Evolutionary conservation across 2,797 vertebrate species (phyloP).

Genomic region (Podarcis lilfordi): DNA sequence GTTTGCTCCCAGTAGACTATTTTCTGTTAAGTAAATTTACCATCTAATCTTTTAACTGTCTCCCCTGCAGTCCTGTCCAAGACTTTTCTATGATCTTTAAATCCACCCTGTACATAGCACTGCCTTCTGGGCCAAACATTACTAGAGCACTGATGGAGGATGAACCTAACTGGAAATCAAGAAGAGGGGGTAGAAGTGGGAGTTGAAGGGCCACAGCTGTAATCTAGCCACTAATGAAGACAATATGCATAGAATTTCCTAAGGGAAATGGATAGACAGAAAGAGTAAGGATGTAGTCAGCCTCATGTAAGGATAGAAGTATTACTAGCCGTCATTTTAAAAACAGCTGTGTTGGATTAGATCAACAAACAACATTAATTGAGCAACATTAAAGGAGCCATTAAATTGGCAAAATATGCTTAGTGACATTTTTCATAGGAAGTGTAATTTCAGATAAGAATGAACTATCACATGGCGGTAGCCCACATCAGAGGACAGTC

Average conservation of each 20-base stretch:
- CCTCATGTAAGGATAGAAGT: constrained; percentile 52
- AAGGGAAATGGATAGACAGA: constrained; percentile 15
- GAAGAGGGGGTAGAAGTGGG: neutral
- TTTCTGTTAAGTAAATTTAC: constrained; percentile 83
- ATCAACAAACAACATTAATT: constrained; percentile 29
- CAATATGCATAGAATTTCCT: constrained; percentile 48
- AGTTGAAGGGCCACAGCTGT: constrained; percentile 41
- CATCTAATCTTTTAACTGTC: constrained; percentile 81
- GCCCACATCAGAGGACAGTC: neutral
- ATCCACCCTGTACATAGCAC: constrained; percentile 20
- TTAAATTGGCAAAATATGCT: constrained; percentile 17
- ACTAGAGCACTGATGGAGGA: neutral
- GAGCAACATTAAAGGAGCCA: constrained; percentile 3
- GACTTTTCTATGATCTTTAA: constrained; percentile 55
- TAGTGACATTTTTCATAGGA: neutral
- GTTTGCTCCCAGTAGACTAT: constrained; percentile 80
- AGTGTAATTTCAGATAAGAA: neutral
- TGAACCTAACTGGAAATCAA: constrained; percentile 21
- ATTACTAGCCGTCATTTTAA: constrained; percentile 18
- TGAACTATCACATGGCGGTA: neutral
- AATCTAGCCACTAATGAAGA: constrained; percentile 62
- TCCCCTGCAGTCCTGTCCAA: constrained; percentile 70
- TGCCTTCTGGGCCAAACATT: constrained; percentile 37
- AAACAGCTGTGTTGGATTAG: constrained; percentile 36
- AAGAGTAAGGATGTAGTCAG: constrained; percentile 40